These are phyloP conservation scores for Brachionus plicatilis DNA, from an alignment of 1,140 invertebrate genomes.

Conservation along the genomic window DNA sequence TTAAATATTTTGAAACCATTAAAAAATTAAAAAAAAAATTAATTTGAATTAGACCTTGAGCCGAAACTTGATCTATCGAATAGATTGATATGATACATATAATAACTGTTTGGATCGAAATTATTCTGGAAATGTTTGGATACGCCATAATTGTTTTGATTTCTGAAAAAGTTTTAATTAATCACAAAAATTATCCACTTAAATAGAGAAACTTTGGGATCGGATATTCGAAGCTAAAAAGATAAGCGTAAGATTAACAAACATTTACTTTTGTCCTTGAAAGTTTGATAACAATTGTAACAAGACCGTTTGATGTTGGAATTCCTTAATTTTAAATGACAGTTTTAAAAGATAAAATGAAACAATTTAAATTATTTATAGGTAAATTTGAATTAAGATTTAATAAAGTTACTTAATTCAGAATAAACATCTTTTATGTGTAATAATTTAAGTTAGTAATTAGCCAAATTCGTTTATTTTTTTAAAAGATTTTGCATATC, in stretches of 20 bases:
- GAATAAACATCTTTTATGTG: neutral
- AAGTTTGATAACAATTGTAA: neutral
- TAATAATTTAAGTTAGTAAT: neutral
- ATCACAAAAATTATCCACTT: neutral
- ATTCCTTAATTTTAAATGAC: neutral
- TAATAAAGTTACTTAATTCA: neutral
- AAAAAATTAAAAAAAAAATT: neutral
- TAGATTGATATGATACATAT: neutral
- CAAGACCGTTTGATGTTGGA: neutral
- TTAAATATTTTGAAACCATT: neutral
- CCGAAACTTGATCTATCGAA: neutral
- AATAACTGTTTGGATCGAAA: neutral
- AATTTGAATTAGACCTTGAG: neutral
- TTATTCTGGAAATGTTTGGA: neutral
- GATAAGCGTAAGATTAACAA: neutral
- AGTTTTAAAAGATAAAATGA: neutral
- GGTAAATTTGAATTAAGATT: neutral
- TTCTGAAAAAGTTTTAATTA: neutral
- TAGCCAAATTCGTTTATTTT: neutral
- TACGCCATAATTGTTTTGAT: neutral
- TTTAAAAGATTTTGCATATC: slow-evolving; percentile 5
- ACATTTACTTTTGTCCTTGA: slow-evolving; percentile 24
- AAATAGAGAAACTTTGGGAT: neutral
- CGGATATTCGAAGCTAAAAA: neutral
- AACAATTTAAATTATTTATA: slow-evolving; percentile 13